Evolutionary conservation across 2,113 vertebrate genomes (phyloP).

Genomic region (Tetrax tetrax): DNA sequence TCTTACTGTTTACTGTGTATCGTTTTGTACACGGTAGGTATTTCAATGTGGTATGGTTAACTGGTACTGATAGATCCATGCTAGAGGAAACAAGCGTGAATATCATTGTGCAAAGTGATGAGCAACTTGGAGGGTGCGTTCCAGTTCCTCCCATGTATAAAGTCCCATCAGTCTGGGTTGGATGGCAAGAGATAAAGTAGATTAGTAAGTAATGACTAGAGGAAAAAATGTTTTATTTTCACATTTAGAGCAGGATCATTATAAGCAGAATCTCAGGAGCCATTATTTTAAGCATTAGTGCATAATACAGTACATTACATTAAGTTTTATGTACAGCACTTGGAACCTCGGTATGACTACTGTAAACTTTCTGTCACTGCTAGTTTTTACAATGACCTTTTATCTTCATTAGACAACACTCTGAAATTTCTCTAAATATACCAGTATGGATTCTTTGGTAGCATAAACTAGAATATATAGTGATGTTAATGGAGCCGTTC

Average conservation of each 20-base stretch:
- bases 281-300: constrained; percentile 21
- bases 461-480: not conserved
- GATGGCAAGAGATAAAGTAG: not conserved
- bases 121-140: not conserved
- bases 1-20: not conserved
- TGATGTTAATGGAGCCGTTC: constrained; percentile 14
- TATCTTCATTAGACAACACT: constrained; percentile 19
- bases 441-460: not conserved
- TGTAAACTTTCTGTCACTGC: constrained; percentile 18
- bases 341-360: not conserved
- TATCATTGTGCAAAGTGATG: not conserved
- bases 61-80: not conserved
- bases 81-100: not conserved
- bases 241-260: not conserved
- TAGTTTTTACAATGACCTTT: constrained; percentile 33
- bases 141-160: not conserved
- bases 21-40: not conserved
- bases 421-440: not conserved
- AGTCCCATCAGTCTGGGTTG: not conserved
- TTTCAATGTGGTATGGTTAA: not conserved
- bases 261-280: not conserved
- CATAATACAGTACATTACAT: not conserved
- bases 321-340: constrained; percentile 38
- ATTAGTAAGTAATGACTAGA: not conserved
- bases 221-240: not conserved